A percentile compares a stretch with the other conserved stretches of the same genome.
Evolutionary conservation across 1,140 invertebrate genomes (phyloP).

Genomic region (Cotesia chilonis): DNA sequence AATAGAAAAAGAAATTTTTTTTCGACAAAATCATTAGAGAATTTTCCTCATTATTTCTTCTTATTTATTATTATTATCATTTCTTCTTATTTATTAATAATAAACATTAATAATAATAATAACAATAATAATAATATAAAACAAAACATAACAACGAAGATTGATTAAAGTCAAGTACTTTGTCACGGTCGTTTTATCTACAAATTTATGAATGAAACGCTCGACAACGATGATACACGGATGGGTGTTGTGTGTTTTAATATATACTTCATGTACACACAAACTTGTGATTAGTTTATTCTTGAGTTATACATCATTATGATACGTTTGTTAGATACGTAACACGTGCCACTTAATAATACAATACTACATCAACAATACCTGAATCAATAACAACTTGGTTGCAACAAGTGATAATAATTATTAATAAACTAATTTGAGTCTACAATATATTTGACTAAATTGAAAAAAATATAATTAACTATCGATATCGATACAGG

Average conservation of each 20-base stretch:
- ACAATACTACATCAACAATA: not conserved
- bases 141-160: not conserved
- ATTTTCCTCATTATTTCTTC: no score
- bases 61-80: no score
- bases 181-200: conserved; percentile 1
- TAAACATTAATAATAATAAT: no score
- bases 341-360: not conserved
- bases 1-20: not conserved
- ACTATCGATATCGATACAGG: conserved; percentile 14
- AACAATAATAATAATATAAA: not conserved
- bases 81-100: no score
- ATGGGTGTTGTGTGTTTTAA: conserved; percentile 1
- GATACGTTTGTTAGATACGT: conserved; percentile 9
- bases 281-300: conserved; percentile 12
- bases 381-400: no score
- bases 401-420: no score
- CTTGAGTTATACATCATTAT: conserved; percentile 9
- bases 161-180: conserved; percentile 10
- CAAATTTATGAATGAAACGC: conserved; percentile 16
- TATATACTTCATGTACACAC: not conserved
- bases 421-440: no score
- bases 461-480: no score
- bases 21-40: no score
- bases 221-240: not conserved
- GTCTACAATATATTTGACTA: no score